Evolutionary conservation across 1,140 invertebrate species (phyloP).

Genomic region (Thrips palmi): DNA sequence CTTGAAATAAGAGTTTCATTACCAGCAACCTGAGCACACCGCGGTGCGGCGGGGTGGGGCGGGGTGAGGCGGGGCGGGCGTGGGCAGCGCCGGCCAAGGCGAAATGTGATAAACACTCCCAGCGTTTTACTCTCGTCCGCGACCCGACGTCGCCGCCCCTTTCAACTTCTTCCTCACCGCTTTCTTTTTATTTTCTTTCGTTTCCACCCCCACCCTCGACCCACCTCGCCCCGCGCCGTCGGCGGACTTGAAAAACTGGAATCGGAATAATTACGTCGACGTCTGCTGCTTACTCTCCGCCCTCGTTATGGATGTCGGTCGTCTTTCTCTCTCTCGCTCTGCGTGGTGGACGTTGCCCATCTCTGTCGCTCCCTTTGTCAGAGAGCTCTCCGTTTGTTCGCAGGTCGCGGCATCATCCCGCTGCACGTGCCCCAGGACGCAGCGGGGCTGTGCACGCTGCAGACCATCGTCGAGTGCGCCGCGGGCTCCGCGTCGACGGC

Average conservation of each 20-base stretch:
- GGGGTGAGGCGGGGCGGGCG: background rate
- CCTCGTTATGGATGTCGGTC: background rate
- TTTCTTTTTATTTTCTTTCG: constrained; percentile 6
- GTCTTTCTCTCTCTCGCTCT: background rate
- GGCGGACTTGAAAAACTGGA: background rate
- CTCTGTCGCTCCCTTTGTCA: background rate
- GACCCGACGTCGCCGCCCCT: constrained; percentile 1
- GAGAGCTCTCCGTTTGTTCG: constrained; percentile 18
- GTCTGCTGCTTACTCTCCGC: background rate
- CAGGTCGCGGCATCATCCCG: constrained; percentile 38
- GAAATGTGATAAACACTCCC: constrained; percentile 4
- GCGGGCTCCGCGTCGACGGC: constrained; percentile 19
- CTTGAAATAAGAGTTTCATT: background rate
- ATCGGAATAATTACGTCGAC: constrained; percentile 1
- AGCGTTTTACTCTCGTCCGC: constrained; percentile 1
- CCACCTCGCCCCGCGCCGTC: background rate
- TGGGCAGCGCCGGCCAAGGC: background rate
- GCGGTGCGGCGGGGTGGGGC: constrained; percentile 5
- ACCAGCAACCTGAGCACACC: constrained; percentile 8
- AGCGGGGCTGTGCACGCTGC: constrained; percentile 31
- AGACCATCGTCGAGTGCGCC: constrained; percentile 33
- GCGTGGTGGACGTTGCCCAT: background rate
- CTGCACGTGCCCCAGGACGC: constrained; percentile 32
- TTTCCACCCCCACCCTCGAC: background rate
- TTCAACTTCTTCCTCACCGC: constrained; percentile 6